Percentiles rank a stretch among this genome's conserved stretches.
Evolutionary conservation across 2,888 invertebrate species (phyloP).

Genomic region (Calliphora vomitoria): DNA sequence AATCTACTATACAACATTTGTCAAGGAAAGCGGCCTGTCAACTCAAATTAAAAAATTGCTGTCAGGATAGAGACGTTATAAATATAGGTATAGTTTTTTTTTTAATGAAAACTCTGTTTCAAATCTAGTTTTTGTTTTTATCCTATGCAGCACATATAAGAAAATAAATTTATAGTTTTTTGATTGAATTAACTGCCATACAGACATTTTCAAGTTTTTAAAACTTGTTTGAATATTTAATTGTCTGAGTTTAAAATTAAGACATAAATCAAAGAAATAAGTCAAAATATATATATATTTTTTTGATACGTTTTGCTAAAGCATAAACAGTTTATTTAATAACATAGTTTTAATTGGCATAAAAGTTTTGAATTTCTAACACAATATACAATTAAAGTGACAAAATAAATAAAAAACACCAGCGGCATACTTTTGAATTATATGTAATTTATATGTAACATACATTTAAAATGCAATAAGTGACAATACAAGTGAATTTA

Average conservation of each 20-base stretch:
- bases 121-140: conserved; percentile 1
- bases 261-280: conserved; percentile 58
- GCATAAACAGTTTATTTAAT: conserved; percentile 41
- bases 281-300: conserved; percentile 53
- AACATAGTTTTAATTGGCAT: conserved; percentile 43
- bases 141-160: not conserved
- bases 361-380: conserved; percentile 31
- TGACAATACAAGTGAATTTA: too few species aligned
- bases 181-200: conserved; percentile 9
- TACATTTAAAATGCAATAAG: too few species aligned
- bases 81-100: conserved; percentile 1
- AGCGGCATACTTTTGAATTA: not conserved
- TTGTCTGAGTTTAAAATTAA: conserved; percentile 33
- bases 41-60: conserved; percentile 11
- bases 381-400: conserved; percentile 50
- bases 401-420: conserved; percentile 21
- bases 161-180: conserved; percentile 4
- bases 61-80: conserved; percentile 54
- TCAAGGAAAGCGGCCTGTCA: conserved; percentile 57
- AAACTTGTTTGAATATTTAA: conserved; percentile 52
- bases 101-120: not conserved
- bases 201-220: not conserved
- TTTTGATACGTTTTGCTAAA: not conserved
- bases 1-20: not conserved
- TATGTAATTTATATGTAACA: not conserved